A percentile compares a stretch with the other conserved stretches of the same genome.
phyloP scores from a whole-genome alignment of 2,888 invertebrate genomes.

The Spicauda simplicius region DNA sequence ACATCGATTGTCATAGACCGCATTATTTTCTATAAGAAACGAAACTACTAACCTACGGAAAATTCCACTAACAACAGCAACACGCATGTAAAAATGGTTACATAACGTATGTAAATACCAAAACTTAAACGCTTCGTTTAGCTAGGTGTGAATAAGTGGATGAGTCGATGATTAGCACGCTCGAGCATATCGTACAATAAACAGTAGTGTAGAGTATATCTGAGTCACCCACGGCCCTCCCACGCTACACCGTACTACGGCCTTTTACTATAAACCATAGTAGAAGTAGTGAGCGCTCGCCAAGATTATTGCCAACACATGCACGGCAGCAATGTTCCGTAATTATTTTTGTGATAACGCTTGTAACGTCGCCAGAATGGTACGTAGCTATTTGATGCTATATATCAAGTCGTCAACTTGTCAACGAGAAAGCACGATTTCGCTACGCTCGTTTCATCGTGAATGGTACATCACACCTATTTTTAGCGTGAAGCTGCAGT shows the following conservation, averaged over 20 bases:
- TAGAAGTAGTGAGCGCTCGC: conserved; percentile 15
- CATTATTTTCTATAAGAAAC: too few relatives aligned
- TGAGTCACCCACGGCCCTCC: conserved; percentile 8
- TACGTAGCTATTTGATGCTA: background rate
- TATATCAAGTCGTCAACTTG: background rate
- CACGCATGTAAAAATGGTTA: background rate
- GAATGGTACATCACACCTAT: too few relatives aligned
- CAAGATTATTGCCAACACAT: conserved; percentile 21
- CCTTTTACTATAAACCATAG: conserved; percentile 26
- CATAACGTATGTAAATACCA: conserved; percentile 2
- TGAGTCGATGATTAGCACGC: conserved; percentile 4
- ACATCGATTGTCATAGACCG: too few relatives aligned
- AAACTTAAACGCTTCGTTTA: background rate
- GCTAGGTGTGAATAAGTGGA: background rate
- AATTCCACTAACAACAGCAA: conserved; percentile 1
- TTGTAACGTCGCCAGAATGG: conserved; percentile 19
- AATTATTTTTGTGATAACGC: conserved; percentile 30
- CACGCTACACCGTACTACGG: conserved; percentile 28
- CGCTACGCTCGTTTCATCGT: background rate
- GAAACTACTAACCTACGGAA: background rate
- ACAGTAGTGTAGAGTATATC: conserved; percentile 24
- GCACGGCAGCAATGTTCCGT: conserved; percentile 8
- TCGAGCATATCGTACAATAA: conserved; percentile 7
- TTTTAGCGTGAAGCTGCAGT: too few relatives aligned
- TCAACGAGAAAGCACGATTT: conserved; percentile 8